Evolutionary conservation across 1,140 invertebrate genomes (phyloP), one percentile per base, ranked within the genome.

Genomic region (Apolygus lucorum): DNA sequence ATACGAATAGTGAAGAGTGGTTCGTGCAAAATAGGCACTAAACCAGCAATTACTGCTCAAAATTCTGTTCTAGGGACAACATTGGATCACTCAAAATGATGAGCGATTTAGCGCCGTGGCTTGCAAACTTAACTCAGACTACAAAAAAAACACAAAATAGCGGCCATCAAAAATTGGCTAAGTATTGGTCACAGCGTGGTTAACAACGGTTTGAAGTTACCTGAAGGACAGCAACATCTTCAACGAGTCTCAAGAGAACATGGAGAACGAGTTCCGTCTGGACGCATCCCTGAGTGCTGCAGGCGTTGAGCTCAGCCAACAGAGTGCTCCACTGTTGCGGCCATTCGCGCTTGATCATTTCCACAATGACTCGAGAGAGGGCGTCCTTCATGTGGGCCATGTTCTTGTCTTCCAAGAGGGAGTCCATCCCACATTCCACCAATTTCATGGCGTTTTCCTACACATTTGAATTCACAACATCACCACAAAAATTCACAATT

Each of bases 321-420:
- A 97, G 76, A 0, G 87, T 87, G 0, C 92, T 90, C 94, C 94
- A 97, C 69, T 96, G 92, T 77, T 96, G 94, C 0, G 95, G 94
- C 95, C 94, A 97, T 78, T 96, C 93, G 17, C 93, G 80, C 78
- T 96, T 96, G 14, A 95, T 90, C 87, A 96, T 94, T 81, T 97
- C 95, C 0, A 96, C 93, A 69, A 96, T 85, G 21, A 96, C 88
- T 62, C 92, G 81, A 21, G 92, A 91, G 13, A 96, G 78, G 2
- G 87, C 92, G 81, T 95, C 91, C 78, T 95, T 95, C 86, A 77
- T 93, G 89, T 63, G 78, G 77, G 71, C 68, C 34, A 49, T 49
- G 34, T 49, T 49, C 14, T 83, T 79, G 70, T 86, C 85, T 62
- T 81, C 78, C 11, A 83, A 42, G 1, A 78, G 69, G 17, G 82